A percentile compares a stretch with the other conserved stretches of the same genome.
These are phyloP conservation scores for Zelleria hepariella DNA, from an alignment of 2,888 invertebrate genomes.

Conservation along the genomic window DNA sequence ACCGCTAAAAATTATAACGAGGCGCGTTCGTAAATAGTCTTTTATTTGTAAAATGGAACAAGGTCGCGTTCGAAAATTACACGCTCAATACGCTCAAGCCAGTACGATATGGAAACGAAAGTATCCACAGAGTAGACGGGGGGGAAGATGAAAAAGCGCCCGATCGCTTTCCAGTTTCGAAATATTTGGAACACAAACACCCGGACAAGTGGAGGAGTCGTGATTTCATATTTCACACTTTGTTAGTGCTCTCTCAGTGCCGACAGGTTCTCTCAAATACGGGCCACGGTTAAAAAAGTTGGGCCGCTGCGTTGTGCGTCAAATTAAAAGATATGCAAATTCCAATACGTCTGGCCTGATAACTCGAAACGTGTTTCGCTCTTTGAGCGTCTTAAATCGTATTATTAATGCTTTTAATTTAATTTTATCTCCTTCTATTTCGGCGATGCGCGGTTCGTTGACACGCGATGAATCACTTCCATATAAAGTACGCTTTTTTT, in stretches of 20 bases:
- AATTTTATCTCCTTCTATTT: constrained; percentile 59
- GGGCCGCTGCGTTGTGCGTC: constrained; percentile 35
- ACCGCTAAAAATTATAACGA: not conserved
- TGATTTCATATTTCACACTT: constrained; percentile 73
- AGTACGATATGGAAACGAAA: constrained; percentile 22
- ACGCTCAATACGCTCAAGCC: constrained; percentile 33
- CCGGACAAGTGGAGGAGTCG: constrained; percentile 58
- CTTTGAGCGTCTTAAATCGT: constrained; percentile 47
- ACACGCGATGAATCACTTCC: constrained; percentile 36
- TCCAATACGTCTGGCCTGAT: constrained; percentile 32
- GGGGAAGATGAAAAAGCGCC: not conserved
- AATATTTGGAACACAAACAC: constrained; percentile 67
- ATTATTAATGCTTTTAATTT: constrained; percentile 65
- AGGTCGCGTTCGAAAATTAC: constrained; percentile 28
- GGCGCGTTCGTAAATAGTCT: not conserved
- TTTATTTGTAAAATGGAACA: constrained; percentile 35
- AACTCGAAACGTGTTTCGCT: constrained; percentile 43
- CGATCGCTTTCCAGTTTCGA: constrained; percentile 44
- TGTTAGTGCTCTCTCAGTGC: constrained; percentile 30
- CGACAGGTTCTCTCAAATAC: constrained; percentile 54
- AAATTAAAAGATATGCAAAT: constrained; percentile 65
- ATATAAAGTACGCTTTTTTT: constrained; percentile 16
- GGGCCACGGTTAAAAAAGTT: constrained; percentile 23
- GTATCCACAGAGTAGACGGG: not conserved
- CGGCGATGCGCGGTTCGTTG: constrained; percentile 44